Evolutionary conservation across 2,888 invertebrate species (phyloP), one percentile per base, ranked within the genome.

Genomic region (Tetheella fluctuosa): DNA sequence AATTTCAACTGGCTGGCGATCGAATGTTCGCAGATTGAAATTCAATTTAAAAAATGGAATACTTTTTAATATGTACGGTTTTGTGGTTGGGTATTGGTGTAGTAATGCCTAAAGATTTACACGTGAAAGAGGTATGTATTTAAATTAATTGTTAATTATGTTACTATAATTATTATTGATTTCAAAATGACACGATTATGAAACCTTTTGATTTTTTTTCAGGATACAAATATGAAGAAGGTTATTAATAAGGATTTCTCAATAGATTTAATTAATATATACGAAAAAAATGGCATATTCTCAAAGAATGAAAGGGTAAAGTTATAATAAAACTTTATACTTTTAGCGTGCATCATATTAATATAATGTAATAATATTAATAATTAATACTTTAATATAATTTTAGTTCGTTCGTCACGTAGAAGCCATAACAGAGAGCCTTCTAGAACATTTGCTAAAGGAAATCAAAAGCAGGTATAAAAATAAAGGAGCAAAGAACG

Each of bases 401-500:
- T 55, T 55, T 55, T 77, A 86, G 85, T 74, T 62, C 52, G 81
- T 64, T 0, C 78, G 85, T 23, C 85, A 85, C 55, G 58, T 81
- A 0, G 67, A 84, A 64, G 58, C 69, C 2, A 74, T 75, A 0
- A 84, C 85, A 8, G 85, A 85, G 59, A 81, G 64, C 20, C 69
- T 75, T 0, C 55, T 84, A 2, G 75, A 81, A 2, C 83, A 80
- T 42, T 54, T 84, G 0, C 30, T 83, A 0, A 67, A 69, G 20
- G 77, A 83, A 69, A 68, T 85, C 1, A 34, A 34, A 55, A 20
- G 34, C 20, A 48, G 8, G 20, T 48, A 60, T 15, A 5, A n/a
- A 37, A 2, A 59, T 15, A 12, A 20, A 37, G 4, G n/a, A 52
- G 30, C 34, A 10, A 42, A 54, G 23, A 52, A 52, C 12, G 54